Base-by-base conservation (phyloP, 2,797 vertebrate species). In the Enteromius treurensis region DNA sequence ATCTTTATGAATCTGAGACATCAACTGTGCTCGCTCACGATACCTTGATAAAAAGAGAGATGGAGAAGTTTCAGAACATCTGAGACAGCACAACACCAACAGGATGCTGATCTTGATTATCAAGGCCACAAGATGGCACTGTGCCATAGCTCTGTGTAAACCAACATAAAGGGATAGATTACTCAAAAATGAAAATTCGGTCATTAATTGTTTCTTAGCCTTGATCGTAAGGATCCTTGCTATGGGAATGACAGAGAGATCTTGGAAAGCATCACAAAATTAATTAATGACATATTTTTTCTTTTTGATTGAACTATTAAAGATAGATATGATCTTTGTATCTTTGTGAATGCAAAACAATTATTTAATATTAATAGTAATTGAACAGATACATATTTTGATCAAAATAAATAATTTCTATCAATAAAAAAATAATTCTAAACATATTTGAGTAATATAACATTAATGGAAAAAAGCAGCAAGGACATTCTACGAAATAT, bases 1-100 rank as follows among this genome's bases (percentile, higher is more conserved):
- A 91, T 99, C 98, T 93, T 95, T 98, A 93, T 99, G 98, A 90
- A 99, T 99, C 90, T 95, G 95, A 0, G 98, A 99, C 75, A 99
- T 93, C 85, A 96, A 90, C 80, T 78, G 94, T 4, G 98, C 98
- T 84, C 91, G 93, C 87, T 95, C 93, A n/a, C 96, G 95, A 88
- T 97, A 99, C 92, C 98, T 99, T 42, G 76, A 81, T 29, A 40
- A 1, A 42, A 21, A 82, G 45, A 81, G 60, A 71, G 21, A 68
- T 55, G 47, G 45, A 68, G 21, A 62, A 11, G 42, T 81, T 75
- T 80, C 37, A 70, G 55, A 75, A 47, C 40, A 23, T n/a, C 10
- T 21, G 32, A 79, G 13, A 23, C 29, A 42, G 7, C 32, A 7
- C 42, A 49, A 64, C 14, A 77, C 7, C 53, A 51, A 40, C 7